phyloP scores from a whole-genome alignment of 2,888 invertebrate genomes.

The Eupsilia transversa region DNA sequence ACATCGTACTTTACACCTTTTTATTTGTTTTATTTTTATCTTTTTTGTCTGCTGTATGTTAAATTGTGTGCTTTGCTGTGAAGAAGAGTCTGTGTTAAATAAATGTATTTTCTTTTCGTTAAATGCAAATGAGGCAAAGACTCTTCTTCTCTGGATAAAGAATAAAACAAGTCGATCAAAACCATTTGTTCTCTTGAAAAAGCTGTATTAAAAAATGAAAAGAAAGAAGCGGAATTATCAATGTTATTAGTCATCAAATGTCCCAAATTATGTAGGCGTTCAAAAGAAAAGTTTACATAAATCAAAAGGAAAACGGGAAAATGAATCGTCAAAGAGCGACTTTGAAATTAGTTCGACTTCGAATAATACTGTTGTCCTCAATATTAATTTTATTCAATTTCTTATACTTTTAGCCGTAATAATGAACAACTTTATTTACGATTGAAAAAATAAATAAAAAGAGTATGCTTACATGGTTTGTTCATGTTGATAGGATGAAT shows the following conservation, averaged over 20 bases:
- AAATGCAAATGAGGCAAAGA: no score
- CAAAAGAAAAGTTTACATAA: constrained; percentile 21
- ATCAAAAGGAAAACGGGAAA: constrained; percentile 26
- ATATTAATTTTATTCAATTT: constrained; percentile 57
- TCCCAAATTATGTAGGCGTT: background rate
- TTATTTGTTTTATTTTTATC: no score
- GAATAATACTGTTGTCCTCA: constrained; percentile 45
- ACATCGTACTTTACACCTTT: no score
- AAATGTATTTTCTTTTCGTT: no score
- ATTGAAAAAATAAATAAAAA: background rate
- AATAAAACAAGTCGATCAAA: background rate
- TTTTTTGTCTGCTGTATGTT: no score
- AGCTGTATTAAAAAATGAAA: background rate
- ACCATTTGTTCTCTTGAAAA: background rate
- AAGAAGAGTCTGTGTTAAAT: no score
- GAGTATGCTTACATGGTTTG: no score
- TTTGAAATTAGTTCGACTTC: constrained; percentile 49
- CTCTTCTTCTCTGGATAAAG: no score
- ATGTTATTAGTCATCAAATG: constrained; percentile 4
- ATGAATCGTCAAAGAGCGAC: constrained; percentile 35
- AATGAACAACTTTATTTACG: constrained; percentile 35
- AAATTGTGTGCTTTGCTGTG: no score
- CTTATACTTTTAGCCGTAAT: constrained; percentile 35
- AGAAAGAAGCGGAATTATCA: background rate
- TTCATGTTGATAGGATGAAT: no score